These are phyloP conservation scores for Acrossocheilus wenchowensis DNA, from an alignment of 2,797 vertebrate genomes.

Conservation along the genomic window DNA sequence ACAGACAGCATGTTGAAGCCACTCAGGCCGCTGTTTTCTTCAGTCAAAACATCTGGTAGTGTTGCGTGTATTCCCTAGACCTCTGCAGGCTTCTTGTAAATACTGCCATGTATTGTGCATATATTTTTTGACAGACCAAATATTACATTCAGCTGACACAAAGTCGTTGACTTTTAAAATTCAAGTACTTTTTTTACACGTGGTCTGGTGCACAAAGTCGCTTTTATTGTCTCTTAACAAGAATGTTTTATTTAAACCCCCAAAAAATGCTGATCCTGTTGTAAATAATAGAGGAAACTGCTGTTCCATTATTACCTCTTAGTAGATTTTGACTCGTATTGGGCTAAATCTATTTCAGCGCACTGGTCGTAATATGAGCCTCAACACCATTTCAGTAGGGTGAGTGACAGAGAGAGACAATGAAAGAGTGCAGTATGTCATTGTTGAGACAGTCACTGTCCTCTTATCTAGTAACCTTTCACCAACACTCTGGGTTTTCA, in stretches of 20 bases:
- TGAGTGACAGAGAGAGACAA: constrained; percentile 23
- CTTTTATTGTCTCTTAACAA: background rate
- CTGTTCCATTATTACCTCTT: background rate
- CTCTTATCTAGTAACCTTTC: constrained; percentile 31
- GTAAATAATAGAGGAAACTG: too few species aligned
- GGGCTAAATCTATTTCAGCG: background rate
- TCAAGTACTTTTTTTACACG: too few species aligned
- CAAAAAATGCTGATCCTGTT: background rate
- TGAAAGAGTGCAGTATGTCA: constrained; percentile 35
- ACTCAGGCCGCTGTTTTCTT: too few species aligned
- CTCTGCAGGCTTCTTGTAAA: too few species aligned
- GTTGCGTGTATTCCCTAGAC: too few species aligned
- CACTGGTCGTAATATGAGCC: background rate
- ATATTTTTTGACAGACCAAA: too few species aligned
- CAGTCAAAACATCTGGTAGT: too few species aligned
- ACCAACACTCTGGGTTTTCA: constrained; percentile 28
- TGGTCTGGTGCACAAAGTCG: background rate
- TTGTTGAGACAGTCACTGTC: constrained; percentile 32
- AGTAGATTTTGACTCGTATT: background rate
- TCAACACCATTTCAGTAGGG: background rate
- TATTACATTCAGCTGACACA: too few species aligned
- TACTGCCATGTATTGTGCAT: too few species aligned
- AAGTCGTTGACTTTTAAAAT: too few species aligned
- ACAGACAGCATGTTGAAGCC: too few species aligned
- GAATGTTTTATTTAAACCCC: background rate